Conservation (phyloP, 2,888 invertebrate species). For the Trichogramma dendrolimi region DNA sequence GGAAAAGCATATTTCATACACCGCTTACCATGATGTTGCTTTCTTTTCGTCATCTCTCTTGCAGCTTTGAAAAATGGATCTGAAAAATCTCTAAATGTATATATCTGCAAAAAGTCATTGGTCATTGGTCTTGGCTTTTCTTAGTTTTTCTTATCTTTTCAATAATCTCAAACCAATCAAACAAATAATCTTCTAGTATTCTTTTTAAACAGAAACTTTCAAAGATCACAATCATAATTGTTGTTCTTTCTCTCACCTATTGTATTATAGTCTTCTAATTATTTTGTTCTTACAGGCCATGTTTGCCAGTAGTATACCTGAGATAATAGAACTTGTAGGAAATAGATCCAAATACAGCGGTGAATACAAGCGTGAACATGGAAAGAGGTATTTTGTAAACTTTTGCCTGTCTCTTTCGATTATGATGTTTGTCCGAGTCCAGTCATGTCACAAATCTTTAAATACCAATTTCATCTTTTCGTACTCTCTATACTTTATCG, state of each 20-base stretch:
- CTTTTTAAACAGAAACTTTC: not conserved
- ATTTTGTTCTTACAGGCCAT: conserved; percentile 86
- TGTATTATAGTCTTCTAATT: conserved; percentile 33
- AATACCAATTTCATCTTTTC: too few species aligned
- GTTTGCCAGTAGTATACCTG: conserved; percentile 99
- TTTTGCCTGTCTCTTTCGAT: too few species aligned
- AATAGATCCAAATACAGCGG: conserved; percentile 99
- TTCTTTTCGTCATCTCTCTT: too few species aligned
- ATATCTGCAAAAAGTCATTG: too few species aligned
- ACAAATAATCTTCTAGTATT: not conserved
- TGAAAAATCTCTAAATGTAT: too few species aligned
- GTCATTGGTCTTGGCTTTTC: too few species aligned
- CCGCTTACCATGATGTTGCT: too few species aligned
- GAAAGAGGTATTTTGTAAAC: conserved; percentile 82
- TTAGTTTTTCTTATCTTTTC: too few species aligned
- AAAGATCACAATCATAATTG: not conserved
- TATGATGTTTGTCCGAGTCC: not conserved
- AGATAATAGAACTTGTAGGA: conserved; percentile 99
- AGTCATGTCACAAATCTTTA: too few species aligned
- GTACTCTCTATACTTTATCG: too few species aligned
- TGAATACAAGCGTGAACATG: conserved; percentile 98
- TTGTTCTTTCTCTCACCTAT: conserved; percentile 10
- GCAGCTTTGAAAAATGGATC: too few species aligned
- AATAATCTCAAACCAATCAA: not conserved
- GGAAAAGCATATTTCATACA: too few species aligned